Conservation (phyloP, 1,140 invertebrate species). For the Drosophila parabipectinata region DNA sequence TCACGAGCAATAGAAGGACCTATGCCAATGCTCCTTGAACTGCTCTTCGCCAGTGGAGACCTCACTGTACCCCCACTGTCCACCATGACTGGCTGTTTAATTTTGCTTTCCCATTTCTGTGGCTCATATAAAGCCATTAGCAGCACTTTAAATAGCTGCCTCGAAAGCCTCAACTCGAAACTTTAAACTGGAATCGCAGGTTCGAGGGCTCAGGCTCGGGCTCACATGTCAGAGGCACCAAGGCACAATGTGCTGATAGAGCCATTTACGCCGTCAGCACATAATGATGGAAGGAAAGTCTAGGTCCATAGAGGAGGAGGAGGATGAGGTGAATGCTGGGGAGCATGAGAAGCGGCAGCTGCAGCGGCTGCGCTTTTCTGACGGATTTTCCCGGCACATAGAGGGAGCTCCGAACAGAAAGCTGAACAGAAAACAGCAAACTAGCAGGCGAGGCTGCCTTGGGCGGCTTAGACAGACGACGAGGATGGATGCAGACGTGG, state of each 20-base stretch:
- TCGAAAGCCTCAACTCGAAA: slow-evolving; percentile 39
- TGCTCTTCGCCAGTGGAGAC: not conserved
- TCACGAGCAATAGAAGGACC: not conserved
- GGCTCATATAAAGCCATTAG: slow-evolving; percentile 70
- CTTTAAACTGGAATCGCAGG: slow-evolving; percentile 52
- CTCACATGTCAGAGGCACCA: slow-evolving; percentile 64
- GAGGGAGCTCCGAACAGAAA: slow-evolving; percentile 19
- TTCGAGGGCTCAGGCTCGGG: slow-evolving; percentile 1
- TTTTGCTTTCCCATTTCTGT: slow-evolving; percentile 13
- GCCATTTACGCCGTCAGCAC: slow-evolving; percentile 81
- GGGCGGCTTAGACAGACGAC: slow-evolving; percentile 51
- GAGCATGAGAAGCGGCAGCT: slow-evolving; percentile 32
- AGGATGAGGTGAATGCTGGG: slow-evolving; percentile 1
- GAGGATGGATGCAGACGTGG: slow-evolving; percentile 52
- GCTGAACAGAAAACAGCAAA: slow-evolving; percentile 2
- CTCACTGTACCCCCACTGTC: slow-evolving; percentile 7
- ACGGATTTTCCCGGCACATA: slow-evolving; percentile 76
- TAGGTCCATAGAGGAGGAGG: not conserved
- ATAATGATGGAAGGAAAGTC: slow-evolving; percentile 66
- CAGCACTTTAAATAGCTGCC: slow-evolving; percentile 58
- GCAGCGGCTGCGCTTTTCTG: slow-evolving; percentile 71
- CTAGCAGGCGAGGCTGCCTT: slow-evolving; percentile 36
- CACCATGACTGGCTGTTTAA: slow-evolving; percentile 58
- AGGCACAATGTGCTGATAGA: slow-evolving; percentile 74
- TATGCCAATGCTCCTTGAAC: not conserved